Evolutionary conservation across 2,113 vertebrate genomes (phyloP).

Genomic region (Pogonocichla stellata): DNA sequence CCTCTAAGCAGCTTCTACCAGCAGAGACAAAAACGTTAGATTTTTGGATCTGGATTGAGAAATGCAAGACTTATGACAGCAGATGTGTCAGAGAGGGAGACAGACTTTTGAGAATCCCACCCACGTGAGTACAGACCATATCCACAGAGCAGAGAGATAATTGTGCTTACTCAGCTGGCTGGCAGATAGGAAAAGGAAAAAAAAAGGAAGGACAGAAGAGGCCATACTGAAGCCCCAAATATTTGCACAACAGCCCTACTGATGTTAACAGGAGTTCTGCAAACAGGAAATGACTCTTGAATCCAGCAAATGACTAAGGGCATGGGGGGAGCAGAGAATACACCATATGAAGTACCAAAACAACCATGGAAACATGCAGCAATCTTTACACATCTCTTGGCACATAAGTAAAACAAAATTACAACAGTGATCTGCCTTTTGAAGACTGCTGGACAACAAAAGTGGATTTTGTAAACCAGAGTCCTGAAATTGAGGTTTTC

Average conservation of each 20-base stretch:
- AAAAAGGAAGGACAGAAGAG: background rate
- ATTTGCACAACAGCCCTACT: slow-evolving; percentile 8
- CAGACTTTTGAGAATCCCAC: background rate
- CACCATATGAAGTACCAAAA: background rate
- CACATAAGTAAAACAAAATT: background rate
- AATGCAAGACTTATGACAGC: background rate
- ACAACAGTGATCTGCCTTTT: background rate
- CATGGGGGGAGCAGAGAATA: background rate
- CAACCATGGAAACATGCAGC: background rate
- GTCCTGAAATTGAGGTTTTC: background rate
- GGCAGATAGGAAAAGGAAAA: background rate
- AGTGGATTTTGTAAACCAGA: background rate
- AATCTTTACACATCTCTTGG: background rate
- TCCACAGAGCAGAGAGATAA: background rate
- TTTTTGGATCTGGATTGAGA: background rate
- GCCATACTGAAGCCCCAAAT: background rate
- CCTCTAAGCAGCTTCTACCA: background rate
- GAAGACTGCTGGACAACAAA: background rate
- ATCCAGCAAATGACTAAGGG: background rate
- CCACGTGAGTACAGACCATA: rapidly evolving
- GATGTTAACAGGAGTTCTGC: background rate
- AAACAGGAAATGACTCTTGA: slow-evolving; percentile 26
- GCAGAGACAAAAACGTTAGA: background rate
- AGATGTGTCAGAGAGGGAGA: background rate
- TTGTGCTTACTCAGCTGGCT: background rate